Evolutionary conservation across 1,140 invertebrate genomes (phyloP), one percentile per base, ranked within the genome.

Genomic region (Portunus trituberculatus): DNA sequence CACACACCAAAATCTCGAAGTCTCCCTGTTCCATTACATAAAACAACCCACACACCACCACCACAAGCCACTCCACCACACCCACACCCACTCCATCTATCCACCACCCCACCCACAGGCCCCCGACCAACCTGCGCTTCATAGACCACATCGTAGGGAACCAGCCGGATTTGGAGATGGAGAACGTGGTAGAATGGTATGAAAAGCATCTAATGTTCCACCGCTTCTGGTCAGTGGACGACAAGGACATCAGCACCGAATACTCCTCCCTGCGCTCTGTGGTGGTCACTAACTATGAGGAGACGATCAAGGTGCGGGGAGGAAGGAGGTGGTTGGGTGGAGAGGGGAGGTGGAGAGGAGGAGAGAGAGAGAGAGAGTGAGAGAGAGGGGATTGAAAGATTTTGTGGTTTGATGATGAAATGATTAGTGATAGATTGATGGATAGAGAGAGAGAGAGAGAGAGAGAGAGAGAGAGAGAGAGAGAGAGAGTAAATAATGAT

Each of bases 151-250:
- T 99, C 86, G 99, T 99, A 32, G 99, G 99, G 10, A 99, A 99
- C 97, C 99, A 99, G 97, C 99, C 99, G 0, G 99, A 99, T 96
- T 97, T 98, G 87, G 97, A 98, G 96, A 99, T 99, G 99, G 98
- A 99, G 97, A 97, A 97, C 91, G 98, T 98, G 0, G 98, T 98
- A 0, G 98, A 98, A 96, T 96, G 96, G 96, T 96, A 99, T 97
- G 99, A 99, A 97, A 98, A 98, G 83, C 98, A 98, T 96, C 97
- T 99, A 76, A 98, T 98, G 97, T 99, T 99, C 97, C 99, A 99
- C 97, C 98, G 99, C 96, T 99, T 99, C 97, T 99, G 99, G 99
- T 99, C 99, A 4, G 99, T 99, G 0, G 99, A 99, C 97, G 99
- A 99, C 97, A 98, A 97, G 12, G 99, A 99, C 97, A 98, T 99